A percentile compares a stretch with the other conserved stretches of the same genome.
Conservation (phyloP, 2,888 invertebrate genomes). For the Spisula subtruncata region DNA sequence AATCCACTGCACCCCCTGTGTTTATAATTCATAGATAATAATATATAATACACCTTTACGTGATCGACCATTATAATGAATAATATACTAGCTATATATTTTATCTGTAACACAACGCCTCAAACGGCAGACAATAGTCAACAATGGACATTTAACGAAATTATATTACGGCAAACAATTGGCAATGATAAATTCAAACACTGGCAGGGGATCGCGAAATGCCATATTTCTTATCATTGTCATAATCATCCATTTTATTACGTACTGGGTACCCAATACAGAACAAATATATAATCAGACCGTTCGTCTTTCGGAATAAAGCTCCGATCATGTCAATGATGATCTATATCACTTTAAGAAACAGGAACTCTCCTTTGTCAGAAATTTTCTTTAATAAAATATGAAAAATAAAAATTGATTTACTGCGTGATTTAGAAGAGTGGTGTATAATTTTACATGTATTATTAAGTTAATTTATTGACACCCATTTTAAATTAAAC, state of each 20-base stretch:
- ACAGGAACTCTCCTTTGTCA: slow-evolving; percentile 8
- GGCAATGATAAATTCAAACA: neutral
- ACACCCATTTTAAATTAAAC: slow-evolving; percentile 31
- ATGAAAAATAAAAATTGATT: slow-evolving; percentile 15
- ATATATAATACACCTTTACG: neutral
- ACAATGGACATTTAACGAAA: slow-evolving; percentile 15
- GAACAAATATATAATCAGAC: neutral
- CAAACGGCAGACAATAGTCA: neutral
- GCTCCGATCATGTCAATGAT: neutral
- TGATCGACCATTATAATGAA: slow-evolving; percentile 7
- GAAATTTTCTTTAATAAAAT: neutral
- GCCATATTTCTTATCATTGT: neutral
- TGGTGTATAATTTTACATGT: slow-evolving; percentile 42
- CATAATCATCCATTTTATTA: slow-evolving; percentile 11
- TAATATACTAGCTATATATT: slow-evolving; percentile 9
- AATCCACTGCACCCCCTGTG: neutral
- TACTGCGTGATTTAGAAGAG: slow-evolving; percentile 8
- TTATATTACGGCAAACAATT: neutral
- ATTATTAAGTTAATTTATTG: slow-evolving; percentile 50
- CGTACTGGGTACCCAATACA: neutral
- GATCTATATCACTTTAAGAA: neutral
- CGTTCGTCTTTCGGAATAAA: neutral
- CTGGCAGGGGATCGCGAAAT: neutral
- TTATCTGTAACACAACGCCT: neutral
- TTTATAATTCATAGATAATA: neutral